These are phyloP conservation scores for Cantharis rufa DNA, from an alignment of 2,888 invertebrate genomes.

Conservation along the genomic window DNA sequence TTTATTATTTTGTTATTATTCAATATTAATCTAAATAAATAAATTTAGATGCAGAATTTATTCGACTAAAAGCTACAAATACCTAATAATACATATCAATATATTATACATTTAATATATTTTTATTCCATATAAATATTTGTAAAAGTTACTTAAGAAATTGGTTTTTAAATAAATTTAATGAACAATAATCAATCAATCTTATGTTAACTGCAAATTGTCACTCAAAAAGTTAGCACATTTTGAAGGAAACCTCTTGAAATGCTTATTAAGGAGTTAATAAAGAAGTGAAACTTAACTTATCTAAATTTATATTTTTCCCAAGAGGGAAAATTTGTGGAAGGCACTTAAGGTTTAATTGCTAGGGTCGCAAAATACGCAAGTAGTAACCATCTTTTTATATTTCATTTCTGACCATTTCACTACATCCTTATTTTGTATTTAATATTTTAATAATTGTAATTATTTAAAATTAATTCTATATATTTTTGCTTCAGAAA, in stretches of 20 bases:
- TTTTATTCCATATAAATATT: no score
- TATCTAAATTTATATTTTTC: conserved; percentile 17
- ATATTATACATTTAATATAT: no score
- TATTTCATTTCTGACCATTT: conserved; percentile 7
- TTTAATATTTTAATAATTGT: neutral
- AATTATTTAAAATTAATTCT: neutral
- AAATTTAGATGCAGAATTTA: no score
- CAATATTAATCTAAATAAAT: no score
- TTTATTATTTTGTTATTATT: neutral
- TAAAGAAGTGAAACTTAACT: conserved; percentile 15
- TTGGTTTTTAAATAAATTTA: neutral
- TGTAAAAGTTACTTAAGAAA: neutral
- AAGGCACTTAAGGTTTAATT: conserved; percentile 17
- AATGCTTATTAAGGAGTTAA: conserved; percentile 13
- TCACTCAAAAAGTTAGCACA: neutral
- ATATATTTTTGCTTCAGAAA: neutral
- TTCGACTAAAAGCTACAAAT: no score
- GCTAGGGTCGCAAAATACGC: conserved; percentile 10
- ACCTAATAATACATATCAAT: no score
- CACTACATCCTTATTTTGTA: conserved; percentile 6
- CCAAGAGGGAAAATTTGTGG: conserved; percentile 14
- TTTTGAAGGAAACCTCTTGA: neutral
- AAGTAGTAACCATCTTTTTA: conserved; percentile 9
- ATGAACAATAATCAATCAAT: neutral
- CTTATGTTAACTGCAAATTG: neutral